phyloP scores from a whole-genome alignment of 2,113 vertebrate species.

The Phylloscopus trochilus region DNA sequence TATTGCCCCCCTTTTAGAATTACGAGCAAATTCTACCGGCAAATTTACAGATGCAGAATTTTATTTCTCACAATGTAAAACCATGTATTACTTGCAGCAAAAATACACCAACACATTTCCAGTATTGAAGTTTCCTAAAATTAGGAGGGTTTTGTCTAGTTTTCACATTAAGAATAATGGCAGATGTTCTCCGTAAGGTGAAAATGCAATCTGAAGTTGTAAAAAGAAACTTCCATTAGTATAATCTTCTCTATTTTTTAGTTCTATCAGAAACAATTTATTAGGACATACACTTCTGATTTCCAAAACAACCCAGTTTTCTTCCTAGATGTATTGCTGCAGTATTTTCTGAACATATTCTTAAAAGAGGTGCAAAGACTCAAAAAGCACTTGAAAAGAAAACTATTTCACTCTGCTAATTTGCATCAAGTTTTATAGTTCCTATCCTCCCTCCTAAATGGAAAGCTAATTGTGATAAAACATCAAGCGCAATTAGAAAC shows the following conservation, averaged over 20 bases:
- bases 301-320: neutral
- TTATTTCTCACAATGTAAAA: neutral
- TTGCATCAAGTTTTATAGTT: slow-evolving; percentile 5
- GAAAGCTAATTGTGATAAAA: slow-evolving; percentile 17
- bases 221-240: neutral
- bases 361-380: neutral
- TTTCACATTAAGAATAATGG: neutral
- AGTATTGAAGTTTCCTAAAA: neutral
- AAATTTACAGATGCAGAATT: neutral
- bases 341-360: neutral
- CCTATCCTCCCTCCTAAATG: neutral
- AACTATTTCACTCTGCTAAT: neutral
- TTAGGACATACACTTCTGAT: neutral
- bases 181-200: neutral
- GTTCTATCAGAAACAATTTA: neutral
- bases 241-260: neutral
- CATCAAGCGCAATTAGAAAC: slow-evolving; percentile 6
- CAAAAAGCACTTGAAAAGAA: neutral
- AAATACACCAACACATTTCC: accelerated
- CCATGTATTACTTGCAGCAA: accelerated
- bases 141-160: neutral
- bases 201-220: neutral
- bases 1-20: neutral
- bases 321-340: neutral
- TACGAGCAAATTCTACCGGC: neutral